Conservation (phyloP, 2,113 vertebrate genomes). For the Prolemur simus region DNA sequence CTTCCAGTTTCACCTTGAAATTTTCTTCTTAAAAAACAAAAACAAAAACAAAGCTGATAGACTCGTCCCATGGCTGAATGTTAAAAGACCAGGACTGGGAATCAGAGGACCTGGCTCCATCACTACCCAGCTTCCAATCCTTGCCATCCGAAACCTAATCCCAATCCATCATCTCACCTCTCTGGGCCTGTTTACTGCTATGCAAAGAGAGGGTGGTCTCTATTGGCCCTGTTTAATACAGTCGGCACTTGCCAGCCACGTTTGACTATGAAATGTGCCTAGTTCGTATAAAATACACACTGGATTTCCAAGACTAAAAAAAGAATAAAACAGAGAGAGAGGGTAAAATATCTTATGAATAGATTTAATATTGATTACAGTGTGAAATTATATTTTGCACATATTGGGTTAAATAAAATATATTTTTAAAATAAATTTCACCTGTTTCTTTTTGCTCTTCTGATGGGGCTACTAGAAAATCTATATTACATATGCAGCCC, state of each 20-base stretch:
- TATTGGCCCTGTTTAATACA: neutral
- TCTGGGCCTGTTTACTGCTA: neutral
- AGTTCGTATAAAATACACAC: neutral
- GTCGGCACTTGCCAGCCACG: neutral
- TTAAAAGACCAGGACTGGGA: neutral
- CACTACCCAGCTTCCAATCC: neutral
- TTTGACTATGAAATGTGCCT: neutral
- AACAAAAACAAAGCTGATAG: neutral
- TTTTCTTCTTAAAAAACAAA: neutral
- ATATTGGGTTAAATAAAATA: neutral
- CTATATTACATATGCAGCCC: neutral
- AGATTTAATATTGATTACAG: neutral
- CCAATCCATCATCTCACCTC: neutral
- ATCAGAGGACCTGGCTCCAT: neutral
- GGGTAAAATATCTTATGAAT: neutral
- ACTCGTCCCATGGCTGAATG: neutral
- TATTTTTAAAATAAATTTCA: neutral
- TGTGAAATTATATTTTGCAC: neutral
- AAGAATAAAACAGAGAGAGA: too few species aligned
- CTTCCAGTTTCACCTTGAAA: constrained; percentile 10
- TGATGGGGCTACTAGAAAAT: neutral
- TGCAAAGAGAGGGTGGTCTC: neutral
- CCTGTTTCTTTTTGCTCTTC: neutral
- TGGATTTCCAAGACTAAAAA: neutral
- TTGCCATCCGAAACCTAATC: too few species aligned